Evolutionary conservation across 2,797 vertebrate genomes (phyloP).

Genomic region (Pogoniulus pusillus): DNA sequence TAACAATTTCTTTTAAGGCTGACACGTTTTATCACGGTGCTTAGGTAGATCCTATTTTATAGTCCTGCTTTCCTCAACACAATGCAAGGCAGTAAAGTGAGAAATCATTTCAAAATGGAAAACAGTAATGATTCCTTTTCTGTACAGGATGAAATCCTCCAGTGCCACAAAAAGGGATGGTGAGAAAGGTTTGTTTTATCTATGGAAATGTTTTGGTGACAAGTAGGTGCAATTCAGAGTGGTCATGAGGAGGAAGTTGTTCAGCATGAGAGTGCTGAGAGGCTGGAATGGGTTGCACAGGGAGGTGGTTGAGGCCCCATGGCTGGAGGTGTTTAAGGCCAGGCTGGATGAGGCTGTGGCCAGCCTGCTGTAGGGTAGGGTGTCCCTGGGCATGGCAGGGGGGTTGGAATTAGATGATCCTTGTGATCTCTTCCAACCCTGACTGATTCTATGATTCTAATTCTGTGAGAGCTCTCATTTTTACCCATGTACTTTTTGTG

Average conservation of each 20-base stretch:
- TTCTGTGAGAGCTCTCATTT: background rate
- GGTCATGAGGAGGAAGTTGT: too few species aligned
- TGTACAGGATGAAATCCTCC: background rate
- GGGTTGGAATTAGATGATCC: too few species aligned
- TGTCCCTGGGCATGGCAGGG: too few species aligned
- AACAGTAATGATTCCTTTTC: background rate
- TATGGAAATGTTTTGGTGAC: background rate
- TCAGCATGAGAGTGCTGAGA: too few species aligned
- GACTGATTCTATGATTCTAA: too few species aligned
- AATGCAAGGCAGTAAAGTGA: background rate
- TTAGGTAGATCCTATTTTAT: background rate
- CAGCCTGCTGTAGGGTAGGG: too few species aligned
- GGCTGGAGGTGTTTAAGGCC: too few species aligned
- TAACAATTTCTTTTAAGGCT: constrained; percentile 21
- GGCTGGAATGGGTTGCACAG: too few species aligned
- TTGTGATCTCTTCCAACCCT: too few species aligned
- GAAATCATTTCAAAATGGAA: background rate
- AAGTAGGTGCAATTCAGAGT: background rate
- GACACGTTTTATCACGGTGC: background rate
- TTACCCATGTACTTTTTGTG: background rate
- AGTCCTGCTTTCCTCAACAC: background rate
- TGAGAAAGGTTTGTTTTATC: background rate
- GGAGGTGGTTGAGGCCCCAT: too few species aligned
- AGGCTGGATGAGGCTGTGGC: too few species aligned
- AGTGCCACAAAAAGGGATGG: background rate